Evolutionary conservation across 2,888 invertebrate species (phyloP).

Genomic region (Hymenopus coronatus): DNA sequence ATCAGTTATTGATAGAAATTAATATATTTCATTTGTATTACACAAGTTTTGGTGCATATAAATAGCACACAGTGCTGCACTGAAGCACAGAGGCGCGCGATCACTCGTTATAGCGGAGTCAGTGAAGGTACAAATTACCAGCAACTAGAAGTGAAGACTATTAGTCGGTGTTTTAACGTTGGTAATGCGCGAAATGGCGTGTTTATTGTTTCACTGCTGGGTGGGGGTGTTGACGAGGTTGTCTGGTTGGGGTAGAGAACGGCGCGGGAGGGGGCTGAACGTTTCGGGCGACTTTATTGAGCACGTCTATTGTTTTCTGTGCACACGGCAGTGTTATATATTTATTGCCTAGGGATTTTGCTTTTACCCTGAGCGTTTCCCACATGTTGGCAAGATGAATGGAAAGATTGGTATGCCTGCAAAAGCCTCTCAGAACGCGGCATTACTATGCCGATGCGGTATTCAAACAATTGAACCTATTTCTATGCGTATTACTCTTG

Average conservation of each 20-base stretch:
- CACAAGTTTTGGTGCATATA: background rate
- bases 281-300: background rate
- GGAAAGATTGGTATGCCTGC: background rate
- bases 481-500: background rate
- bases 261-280: background rate
- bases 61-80: background rate
- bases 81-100: background rate
- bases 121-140: background rate
- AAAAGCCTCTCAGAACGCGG: background rate
- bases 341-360: background rate
- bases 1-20: too few species aligned
- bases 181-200: background rate
- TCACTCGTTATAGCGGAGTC: background rate
- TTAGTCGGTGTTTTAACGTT: background rate
- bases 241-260: background rate
- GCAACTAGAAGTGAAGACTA: background rate
- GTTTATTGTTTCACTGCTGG: background rate
- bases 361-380: background rate
- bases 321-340: background rate
- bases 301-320: background rate
- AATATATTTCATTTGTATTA: too few species aligned
- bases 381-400: background rate
- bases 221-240: background rate
- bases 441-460: background rate
- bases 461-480: background rate